Evolutionary conservation across 1,140 invertebrate genomes (phyloP).

Genomic region (Penaeus japonicus): DNA sequence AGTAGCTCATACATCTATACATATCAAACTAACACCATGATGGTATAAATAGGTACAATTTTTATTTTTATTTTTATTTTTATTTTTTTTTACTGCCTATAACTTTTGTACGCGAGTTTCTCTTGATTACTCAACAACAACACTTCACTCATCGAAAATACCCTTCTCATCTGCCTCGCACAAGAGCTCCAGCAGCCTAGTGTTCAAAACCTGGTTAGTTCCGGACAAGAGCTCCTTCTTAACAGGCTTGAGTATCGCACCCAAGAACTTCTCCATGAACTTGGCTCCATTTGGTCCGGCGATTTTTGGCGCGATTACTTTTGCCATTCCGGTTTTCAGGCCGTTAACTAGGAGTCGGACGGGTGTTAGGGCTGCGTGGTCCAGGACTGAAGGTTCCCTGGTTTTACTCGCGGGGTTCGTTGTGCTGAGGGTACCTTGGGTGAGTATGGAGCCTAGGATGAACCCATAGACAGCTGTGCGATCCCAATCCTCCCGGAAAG

Average conservation of each 20-base stretch:
- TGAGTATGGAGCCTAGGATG: not conserved
- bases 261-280: not conserved
- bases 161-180: conserved; percentile 34
- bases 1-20: no score
- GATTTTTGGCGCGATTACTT: not conserved
- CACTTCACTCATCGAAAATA: not conserved
- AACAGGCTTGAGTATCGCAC: not conserved
- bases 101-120: no score
- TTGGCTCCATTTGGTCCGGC: not conserved
- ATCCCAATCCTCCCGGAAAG: conserved; percentile 6
- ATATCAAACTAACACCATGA: no score
- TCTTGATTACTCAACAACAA: no score
- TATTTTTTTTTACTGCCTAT: no score
- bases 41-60: no score
- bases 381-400: not conserved
- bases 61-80: no score
- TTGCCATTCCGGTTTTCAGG: not conserved
- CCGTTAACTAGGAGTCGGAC: not conserved
- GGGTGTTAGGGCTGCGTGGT: not conserved
- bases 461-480: not conserved
- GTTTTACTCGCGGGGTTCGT: not conserved
- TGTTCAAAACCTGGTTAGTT: conserved; percentile 15
- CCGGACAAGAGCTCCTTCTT: not conserved
- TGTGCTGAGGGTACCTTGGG: conserved; percentile 8
- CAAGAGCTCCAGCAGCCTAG: not conserved